Conservation (phyloP, 2,113 vertebrate genomes). For the Talpa occidentalis region DNA sequence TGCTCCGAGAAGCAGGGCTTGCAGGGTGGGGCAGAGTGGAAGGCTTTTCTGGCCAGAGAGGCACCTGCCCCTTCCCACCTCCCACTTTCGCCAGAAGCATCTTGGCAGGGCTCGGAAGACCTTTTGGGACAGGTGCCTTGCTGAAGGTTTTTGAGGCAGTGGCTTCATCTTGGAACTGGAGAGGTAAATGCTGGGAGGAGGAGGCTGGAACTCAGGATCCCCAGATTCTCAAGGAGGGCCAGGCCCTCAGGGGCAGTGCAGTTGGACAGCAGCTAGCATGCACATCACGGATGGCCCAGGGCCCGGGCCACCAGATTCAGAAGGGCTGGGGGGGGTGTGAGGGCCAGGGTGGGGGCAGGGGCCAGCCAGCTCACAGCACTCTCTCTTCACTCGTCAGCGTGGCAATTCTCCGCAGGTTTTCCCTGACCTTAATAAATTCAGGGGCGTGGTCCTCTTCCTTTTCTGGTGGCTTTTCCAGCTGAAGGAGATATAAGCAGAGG, state of each 20-base stretch:
- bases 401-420: constrained; percentile 93
- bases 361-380: constrained; percentile 82
- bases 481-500: constrained; percentile 64
- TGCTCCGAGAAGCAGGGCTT: neutral
- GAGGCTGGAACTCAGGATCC: neutral
- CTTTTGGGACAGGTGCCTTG: neutral
- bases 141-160: neutral
- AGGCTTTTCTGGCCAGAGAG: neutral
- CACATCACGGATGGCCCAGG: neutral
- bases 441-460: constrained; percentile 90
- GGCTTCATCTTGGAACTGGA: neutral
- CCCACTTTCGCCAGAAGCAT: neutral
- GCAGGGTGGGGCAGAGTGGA: neutral
- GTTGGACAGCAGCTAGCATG: constrained; percentile 26
- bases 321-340: neutral
- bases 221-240: neutral
- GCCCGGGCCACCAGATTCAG: neutral
- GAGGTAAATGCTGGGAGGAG: neutral
- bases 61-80: neutral
- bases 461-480: constrained; percentile 93
- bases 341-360: neutral
- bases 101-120: neutral
- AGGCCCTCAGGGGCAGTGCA: neutral
- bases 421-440: constrained; percentile 96
- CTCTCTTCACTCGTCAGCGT: constrained; percentile 86